Conservation (phyloP, 1,140 invertebrate genomes). For the Papilio glaucus region DNA sequence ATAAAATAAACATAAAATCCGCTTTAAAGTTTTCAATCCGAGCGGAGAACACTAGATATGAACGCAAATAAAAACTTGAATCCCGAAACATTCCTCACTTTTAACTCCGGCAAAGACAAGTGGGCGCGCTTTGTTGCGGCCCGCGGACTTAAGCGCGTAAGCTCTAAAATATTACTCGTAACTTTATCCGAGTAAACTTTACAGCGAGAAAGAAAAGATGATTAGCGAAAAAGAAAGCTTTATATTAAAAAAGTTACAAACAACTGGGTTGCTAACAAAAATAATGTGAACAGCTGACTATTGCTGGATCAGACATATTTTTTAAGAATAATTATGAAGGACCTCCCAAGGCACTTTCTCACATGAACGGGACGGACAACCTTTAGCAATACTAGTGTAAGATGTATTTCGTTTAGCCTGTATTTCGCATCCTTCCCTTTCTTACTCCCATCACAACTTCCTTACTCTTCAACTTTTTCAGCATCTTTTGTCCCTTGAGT, state of each 20-base stretch:
- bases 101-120: background rate
- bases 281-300: background rate
- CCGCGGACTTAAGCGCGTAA: background rate
- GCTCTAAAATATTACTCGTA: constrained; percentile 17
- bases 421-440: too few relatives aligned
- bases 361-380: too few relatives aligned
- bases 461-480: too few relatives aligned
- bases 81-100: constrained; percentile 15
- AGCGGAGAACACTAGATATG: constrained; percentile 8
- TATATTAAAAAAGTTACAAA: constrained; percentile 19
- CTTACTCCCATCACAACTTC: too few relatives aligned
- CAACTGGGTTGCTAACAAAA: background rate
- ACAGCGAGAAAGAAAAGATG: constrained; percentile 9
- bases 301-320: background rate
- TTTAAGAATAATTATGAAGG: too few relatives aligned
- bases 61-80: constrained; percentile 16
- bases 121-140: constrained; percentile 12
- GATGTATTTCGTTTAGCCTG: too few relatives aligned
- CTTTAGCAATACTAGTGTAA: too few relatives aligned
- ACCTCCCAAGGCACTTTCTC: too few relatives aligned
- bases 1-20: constrained; percentile 6
- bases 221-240: constrained; percentile 17
- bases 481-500: too few relatives aligned
- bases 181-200: background rate
- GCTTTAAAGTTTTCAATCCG: constrained; percentile 4